Evolutionary conservation across 1,140 invertebrate species (phyloP), one percentile per base, ranked within the genome.

Genomic region (Ericerus pela): DNA sequence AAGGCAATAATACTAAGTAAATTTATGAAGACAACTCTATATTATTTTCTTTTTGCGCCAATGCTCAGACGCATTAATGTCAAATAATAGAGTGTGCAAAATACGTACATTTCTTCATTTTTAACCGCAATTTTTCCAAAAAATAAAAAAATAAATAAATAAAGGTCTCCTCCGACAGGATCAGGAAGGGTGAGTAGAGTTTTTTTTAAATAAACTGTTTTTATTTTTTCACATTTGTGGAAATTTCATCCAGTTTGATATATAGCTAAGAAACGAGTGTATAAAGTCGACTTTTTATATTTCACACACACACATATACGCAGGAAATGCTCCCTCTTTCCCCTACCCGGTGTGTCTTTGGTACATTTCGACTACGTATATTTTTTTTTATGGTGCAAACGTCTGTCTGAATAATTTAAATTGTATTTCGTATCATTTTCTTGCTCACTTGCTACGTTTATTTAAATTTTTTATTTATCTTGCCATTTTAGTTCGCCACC

Each of bases 381-480:
- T 47, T 22, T 24, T 24, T 3, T 47, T 47, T 24, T 47, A 24
- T 24, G 6, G 4, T 47, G 41, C 26, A 47, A n/a, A 47, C 41
- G 41, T 47, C 41, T 47, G 41, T 47, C 26, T 47, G 41, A 47
- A 47, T 47, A 47, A 47, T 47, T 47, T 47, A 47, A 47, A 47
- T 47, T 47, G 41, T 47, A 47, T 47, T 47, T 47, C 26, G 20
- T 24, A 12, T 47, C 18, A 47, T 8, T 47, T 47, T 47, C n/a
- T n/a, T n/a, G n/a, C n/a, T n/a, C n/a, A n/a, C n/a, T n/a, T n/a
- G n/a, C n/a, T n/a, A n/a, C n/a, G n/a, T n/a, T n/a, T n/a, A n/a
- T n/a, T n/a, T n/a, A n/a, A n/a, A n/a, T n/a, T n/a, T n/a, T n/a
- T n/a, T n/a, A n/a, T n/a, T n/a, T n/a, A n/a, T n/a, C n/a, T n/a